A percentile compares a stretch with the other conserved stretches of the same genome.
Conservation (phyloP, 2,888 invertebrate species). For the Luperina nickerlii region DNA sequence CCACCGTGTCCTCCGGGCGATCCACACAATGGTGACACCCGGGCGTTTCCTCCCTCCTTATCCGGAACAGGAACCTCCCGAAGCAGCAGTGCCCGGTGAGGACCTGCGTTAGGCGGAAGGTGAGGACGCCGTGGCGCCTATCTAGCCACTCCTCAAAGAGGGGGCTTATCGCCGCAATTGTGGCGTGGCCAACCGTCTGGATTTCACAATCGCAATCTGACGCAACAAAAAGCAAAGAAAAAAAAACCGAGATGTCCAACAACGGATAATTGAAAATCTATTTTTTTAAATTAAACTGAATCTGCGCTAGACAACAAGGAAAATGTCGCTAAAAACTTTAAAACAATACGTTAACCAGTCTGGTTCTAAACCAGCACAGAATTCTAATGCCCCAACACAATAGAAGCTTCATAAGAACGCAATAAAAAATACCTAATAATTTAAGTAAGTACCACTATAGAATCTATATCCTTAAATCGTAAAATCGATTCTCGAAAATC, state of each 20-base stretch:
- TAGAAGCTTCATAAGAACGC: constrained; percentile 31
- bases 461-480: constrained; percentile 71
- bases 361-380: constrained; percentile 28
- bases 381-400: constrained; percentile 47
- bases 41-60: no score
- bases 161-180: no score
- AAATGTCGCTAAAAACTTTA: constrained; percentile 28
- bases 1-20: no score
- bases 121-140: no score
- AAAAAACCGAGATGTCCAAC: neutral
- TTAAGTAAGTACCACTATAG: constrained; percentile 69
- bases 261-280: neutral
- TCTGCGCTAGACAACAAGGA: constrained; percentile 38
- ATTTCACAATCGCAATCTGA: no score
- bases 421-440: constrained; percentile 57
- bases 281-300: constrained; percentile 7
- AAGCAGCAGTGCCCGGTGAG: no score
- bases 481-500: constrained; percentile 72
- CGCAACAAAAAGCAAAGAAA: neutral
- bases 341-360: constrained; percentile 43
- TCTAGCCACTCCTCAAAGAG: no score
- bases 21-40: no score
- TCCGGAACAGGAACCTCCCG: no score
- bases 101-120: no score
- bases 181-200: no score